Percentiles rank a stretch among this genome's conserved stretches.
These are phyloP conservation scores for Heliothis subflexa DNA, from an alignment of 1,140 invertebrate genomes.

Conservation along the genomic window DNA sequence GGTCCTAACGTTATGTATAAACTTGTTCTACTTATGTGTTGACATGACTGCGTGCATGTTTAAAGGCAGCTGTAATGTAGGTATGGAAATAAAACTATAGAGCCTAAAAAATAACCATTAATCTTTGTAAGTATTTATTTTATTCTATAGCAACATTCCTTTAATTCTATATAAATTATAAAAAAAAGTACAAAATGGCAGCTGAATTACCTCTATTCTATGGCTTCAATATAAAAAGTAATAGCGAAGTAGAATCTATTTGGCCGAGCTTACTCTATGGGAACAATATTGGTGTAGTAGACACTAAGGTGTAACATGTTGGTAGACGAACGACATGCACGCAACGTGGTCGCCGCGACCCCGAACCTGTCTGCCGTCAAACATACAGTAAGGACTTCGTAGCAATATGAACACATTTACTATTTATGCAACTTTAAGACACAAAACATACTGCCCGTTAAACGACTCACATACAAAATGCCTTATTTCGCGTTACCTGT, in stretches of 20 bases:
- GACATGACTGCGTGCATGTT: conserved; percentile 65
- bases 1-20: conserved; percentile 5
- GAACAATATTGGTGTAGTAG: conserved; percentile 81
- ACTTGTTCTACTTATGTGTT: conserved; percentile 18
- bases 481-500: conserved; percentile 84
- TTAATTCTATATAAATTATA: conserved; percentile 50
- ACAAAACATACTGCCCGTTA: conserved; percentile 69
- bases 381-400: conserved; percentile 48
- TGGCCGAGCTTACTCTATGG: conserved; percentile 82
- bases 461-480: conserved; percentile 73
- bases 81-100: conserved; percentile 66
- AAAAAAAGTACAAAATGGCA: conserved; percentile 73
- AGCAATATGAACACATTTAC: conserved; percentile 29
- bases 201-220: conserved; percentile 64
- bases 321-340: conserved; percentile 59
- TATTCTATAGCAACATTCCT: conserved; percentile 54
- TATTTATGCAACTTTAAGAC: conserved; percentile 49
- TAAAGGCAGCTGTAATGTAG: conserved; percentile 77
- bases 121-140: conserved; percentile 61
- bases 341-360: conserved; percentile 56
- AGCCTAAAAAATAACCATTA: conserved; percentile 59
- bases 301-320: conserved; percentile 52
- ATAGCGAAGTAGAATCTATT: conserved; percentile 58
- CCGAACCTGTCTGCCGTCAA: conserved; percentile 64
- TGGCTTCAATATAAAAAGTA: conserved; percentile 54